Evolutionary conservation across 2,797 vertebrate genomes (phyloP), one percentile per base, ranked within the genome.

Genomic region (Pteropus rufus): DNA sequence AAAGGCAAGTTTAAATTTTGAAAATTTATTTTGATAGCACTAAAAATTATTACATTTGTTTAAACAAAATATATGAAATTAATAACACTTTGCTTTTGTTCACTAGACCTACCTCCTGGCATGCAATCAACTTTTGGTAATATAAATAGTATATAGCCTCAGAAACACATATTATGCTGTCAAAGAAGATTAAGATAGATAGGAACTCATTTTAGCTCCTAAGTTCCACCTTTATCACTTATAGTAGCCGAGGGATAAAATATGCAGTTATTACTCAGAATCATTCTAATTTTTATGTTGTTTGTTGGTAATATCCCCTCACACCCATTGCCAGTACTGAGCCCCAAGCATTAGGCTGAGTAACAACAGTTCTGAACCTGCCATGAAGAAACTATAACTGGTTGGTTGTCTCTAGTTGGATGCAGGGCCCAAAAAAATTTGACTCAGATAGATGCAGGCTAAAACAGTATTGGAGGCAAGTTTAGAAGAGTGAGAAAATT

Each of bases 101-200:
- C 41, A 81, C 24, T 64, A 34, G 36, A 64, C 7, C 49, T 92
- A 69, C 29, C 34, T 92, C 16, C 24, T 11, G 89, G 44, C 67
- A 90, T 62, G 23, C 97, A 96, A 92, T 96, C 76, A 94, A 56
- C 62, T 96, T 93, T 96, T 76, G 60, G 75, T 88, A 95, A 96
- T 85, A 73, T 64, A 89, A 86, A 64, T 80, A 79, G 52, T 62
- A 93, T 62, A 81, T 39, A 89, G 77, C 90, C 76, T 96, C 80
- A 97, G 91, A 94, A 82, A 56, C 10, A 60, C 73, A 82, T 94
- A 85, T 87, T 92, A 91, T 65, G 39, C 80, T 97, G 83, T 92
- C 95, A 90, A 87, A 94, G 72, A 60, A 18, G 62, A 94, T 97
- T 94, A 96, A 97, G 95, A 96, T 26, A 84, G 79, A 96, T 90